Percentiles rank a stretch among this genome's conserved stretches.
phyloP scores from a whole-genome alignment of 2,888 invertebrate species.

The Punctoribates punctum region DNA sequence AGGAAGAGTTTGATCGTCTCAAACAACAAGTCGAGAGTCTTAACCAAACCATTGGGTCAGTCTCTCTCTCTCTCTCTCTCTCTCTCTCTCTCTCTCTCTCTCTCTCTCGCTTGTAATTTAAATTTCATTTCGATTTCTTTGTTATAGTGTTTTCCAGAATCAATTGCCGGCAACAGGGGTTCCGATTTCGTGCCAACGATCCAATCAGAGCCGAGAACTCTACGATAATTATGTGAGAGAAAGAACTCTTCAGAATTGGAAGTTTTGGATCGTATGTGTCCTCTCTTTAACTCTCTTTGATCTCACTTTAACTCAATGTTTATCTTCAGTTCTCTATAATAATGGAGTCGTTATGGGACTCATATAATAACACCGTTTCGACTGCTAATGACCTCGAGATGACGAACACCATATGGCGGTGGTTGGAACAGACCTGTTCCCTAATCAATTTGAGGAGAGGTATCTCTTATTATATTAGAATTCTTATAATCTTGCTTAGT shows the following conservation, averaged over 20 bases:
- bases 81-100: no score
- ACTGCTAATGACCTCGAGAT: constrained; percentile 86
- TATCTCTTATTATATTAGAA: constrained; percentile 54
- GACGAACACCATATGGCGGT: constrained; percentile 81
- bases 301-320: background rate
- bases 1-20: constrained; percentile 82
- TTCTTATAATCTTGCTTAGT: background rate
- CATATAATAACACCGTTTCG: constrained; percentile 86
- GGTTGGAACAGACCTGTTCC: constrained; percentile 96
- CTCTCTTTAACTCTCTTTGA: background rate
- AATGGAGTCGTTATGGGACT: constrained; percentile 79
- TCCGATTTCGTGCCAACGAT: constrained; percentile 82
- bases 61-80: background rate
- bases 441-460: constrained; percentile 88
- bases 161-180: constrained; percentile 93
- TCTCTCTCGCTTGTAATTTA: no score
- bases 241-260: constrained; percentile 87
- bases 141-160: constrained; percentile 80
- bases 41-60: constrained; percentile 81
- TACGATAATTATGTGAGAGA: constrained; percentile 84
- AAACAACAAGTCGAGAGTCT: constrained; percentile 83
- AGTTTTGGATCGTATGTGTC: constrained; percentile 90
- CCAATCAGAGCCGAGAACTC: constrained; percentile 86
- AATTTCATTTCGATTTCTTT: constrained; percentile 24
- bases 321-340: constrained; percentile 78